These are phyloP conservation scores for Pelmatolapia mariae DNA, from an alignment of 2,113 vertebrate species.

Conservation along the genomic window DNA sequence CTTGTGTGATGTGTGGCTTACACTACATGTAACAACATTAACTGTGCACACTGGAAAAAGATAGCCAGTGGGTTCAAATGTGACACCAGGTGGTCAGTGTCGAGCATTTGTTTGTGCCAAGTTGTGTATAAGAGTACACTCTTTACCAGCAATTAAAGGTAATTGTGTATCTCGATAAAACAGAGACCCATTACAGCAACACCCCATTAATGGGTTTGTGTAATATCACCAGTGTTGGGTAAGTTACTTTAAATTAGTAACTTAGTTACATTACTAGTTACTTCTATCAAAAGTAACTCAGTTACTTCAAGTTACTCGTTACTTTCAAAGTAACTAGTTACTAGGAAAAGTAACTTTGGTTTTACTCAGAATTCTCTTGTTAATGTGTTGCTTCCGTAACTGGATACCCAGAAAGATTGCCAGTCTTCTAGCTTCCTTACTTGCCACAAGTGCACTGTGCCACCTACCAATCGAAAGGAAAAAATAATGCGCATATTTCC, in stretches of 20 bases:
- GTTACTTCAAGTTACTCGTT: background rate
- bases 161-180: background rate
- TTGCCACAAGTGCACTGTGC: background rate
- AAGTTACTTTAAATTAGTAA: background rate
- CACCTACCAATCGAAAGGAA: background rate
- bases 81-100: background rate
- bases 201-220: background rate
- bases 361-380: background rate
- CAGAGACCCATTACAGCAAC: background rate
- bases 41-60: background rate
- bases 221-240: background rate
- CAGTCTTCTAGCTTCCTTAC: background rate
- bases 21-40: background rate
- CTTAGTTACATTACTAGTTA: background rate
- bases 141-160: background rate
- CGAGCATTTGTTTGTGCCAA: background rate
- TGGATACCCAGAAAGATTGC: rapidly evolving
- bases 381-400: background rate
- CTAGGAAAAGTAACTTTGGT: background rate
- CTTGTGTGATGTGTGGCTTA: background rate
- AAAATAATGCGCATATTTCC: rapidly evolving
- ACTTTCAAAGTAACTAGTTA: background rate
- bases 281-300: background rate
- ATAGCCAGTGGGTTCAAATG: background rate
- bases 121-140: background rate